Conservation (phyloP, 2,113 vertebrate species). For the Deroptyus accipitrinus region DNA sequence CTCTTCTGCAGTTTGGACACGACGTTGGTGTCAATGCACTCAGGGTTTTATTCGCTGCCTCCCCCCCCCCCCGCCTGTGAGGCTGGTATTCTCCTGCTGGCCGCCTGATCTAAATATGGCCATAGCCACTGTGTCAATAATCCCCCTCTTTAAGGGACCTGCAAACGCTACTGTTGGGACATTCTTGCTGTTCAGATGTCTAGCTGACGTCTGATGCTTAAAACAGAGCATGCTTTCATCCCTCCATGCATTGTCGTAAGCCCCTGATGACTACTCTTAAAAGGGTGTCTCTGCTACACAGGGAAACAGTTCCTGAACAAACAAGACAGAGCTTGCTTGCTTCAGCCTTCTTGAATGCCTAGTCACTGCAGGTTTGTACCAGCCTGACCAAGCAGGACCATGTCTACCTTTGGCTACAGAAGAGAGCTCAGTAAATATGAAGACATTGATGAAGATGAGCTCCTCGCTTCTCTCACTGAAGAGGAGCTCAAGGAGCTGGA, state of each 20-base stretch:
- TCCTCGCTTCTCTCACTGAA: conserved; percentile 89
- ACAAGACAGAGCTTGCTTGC: conserved; percentile 29
- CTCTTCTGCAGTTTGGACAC: not conserved
- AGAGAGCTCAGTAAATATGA: conserved; percentile 97
- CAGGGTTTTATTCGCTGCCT: not conserved
- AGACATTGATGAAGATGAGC: conserved; percentile 96
- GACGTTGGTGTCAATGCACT: not conserved
- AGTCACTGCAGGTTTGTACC: conserved; percentile 21
- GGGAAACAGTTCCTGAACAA: conserved; percentile 78
- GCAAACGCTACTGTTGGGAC: conserved; percentile 83
- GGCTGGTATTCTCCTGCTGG: conserved; percentile 57
- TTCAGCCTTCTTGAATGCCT: conserved; percentile 66
- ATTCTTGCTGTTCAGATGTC: conserved; percentile 90
- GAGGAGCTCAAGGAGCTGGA: conserved; percentile 95
- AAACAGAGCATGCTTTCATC: conserved; percentile 93
- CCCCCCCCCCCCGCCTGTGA: not conserved
- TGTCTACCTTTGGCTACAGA: conserved; percentile 95
- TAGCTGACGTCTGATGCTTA: conserved; percentile 88
- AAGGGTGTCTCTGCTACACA: conserved; percentile 80
- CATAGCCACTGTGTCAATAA: conserved; percentile 76
- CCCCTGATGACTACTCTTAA: conserved; percentile 81
- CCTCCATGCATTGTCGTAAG: conserved; percentile 80
- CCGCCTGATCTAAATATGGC: conserved; percentile 84
- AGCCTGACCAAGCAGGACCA: conserved; percentile 73
- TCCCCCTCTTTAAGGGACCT: conserved; percentile 78